Conservation (phyloP, 2,888 invertebrate genomes). For the Euphydryas editha region DNA sequence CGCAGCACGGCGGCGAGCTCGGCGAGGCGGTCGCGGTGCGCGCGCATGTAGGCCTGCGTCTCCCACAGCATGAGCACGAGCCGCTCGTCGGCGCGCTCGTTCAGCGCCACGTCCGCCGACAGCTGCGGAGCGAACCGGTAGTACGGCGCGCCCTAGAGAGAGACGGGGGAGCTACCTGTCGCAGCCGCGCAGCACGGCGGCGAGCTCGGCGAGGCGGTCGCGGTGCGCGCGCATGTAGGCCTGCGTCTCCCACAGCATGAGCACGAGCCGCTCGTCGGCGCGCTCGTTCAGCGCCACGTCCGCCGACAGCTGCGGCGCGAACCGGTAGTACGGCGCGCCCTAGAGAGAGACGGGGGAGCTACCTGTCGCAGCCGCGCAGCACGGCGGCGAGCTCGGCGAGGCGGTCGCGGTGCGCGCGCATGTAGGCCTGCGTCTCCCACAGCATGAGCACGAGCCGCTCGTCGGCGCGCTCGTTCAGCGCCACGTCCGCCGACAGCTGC, state of each 20-base stretch:
- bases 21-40: slow-evolving; percentile 93
- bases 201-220: slow-evolving; percentile 84
- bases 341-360: neutral
- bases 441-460: slow-evolving; percentile 94
- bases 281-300: slow-evolving; percentile 96
- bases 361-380: slow-evolving; percentile 48
- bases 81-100: slow-evolving; percentile 91
- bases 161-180: neutral
- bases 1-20: slow-evolving; percentile 91
- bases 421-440: slow-evolving; percentile 89
- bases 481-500: slow-evolving; percentile 89
- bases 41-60: slow-evolving; percentile 83
- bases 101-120: too few relatives aligned
- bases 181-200: slow-evolving; percentile 69
- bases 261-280: slow-evolving; percentile 90
- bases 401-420: slow-evolving; percentile 90
- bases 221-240: slow-evolving; percentile 89
- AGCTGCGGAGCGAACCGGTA: too few relatives aligned
- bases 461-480: slow-evolving; percentile 95
- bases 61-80: slow-evolving; percentile 95
- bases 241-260: slow-evolving; percentile 95
- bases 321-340: slow-evolving; percentile 89
- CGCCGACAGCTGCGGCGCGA: slow-evolving; percentile 90
- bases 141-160: neutral
- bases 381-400: slow-evolving; percentile 85